Evolutionary conservation across 1,140 invertebrate genomes (phyloP), one percentile per base, ranked within the genome.

Genomic region (Euglossa dilemma): DNA sequence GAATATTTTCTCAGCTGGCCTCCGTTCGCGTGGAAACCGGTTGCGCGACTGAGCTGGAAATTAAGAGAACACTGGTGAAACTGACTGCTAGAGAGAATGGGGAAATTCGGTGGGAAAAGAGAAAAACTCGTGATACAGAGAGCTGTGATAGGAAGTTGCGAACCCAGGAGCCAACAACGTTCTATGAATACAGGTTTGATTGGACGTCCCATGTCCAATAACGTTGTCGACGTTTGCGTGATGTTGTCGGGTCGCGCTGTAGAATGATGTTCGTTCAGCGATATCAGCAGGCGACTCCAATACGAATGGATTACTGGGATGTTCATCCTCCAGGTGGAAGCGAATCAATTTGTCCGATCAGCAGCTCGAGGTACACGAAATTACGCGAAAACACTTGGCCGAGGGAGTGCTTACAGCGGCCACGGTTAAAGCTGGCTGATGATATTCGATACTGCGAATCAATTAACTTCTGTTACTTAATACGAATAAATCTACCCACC

Each of bases 121-220:
- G n/a, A 23, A 14, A 23, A 8, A 43, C 61, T 57, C 6, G 20
- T 12, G 18, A 20, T 16, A 12, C 11, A 23, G 23, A 28, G 36
- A 12, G 0, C 25, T 11, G 74, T 7, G 75, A 50, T 36, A 12
- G 69, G 25, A 80, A 45, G 57, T 18, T 43, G 11, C 7, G 25
- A 28, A 25, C 16, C 9, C 56, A 14, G 4, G 11, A 5, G 36
- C 36, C 50, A 14, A 43, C 61, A 36, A 56, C n/a, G 36, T 43
- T 43, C 25, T 18, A 67, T 83, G 80, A 83, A 83, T 83, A 69
- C 80, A 76, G 43, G 73, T 83, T 83, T 83, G 80, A 83, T 83
- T 83, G 80, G 74, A 83, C 80, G 64, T 59, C 72, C 74, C 45
- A 43, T 61, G 73, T 69, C 64, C 80, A 77, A 83, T 69, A 77